Conservation (phyloP, 2,888 invertebrate species). For the Congeria kusceri region DNA sequence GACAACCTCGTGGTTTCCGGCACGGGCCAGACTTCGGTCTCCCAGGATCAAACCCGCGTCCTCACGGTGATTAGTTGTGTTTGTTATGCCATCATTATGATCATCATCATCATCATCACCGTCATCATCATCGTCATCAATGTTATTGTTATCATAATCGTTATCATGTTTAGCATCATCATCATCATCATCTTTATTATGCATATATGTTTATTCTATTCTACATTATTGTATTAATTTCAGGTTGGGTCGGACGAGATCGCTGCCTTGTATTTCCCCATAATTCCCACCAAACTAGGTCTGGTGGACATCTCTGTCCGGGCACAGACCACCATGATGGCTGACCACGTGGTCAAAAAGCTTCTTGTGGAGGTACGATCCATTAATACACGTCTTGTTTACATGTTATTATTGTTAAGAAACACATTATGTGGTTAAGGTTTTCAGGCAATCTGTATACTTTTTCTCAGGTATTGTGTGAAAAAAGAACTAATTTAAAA, state of each 20-base stretch:
- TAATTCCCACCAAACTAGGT: conserved; percentile 91
- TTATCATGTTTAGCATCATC: too few relatives aligned
- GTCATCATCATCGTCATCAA: too few relatives aligned
- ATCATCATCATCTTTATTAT: too few relatives aligned
- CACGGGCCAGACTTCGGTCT: background rate
- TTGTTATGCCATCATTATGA: background rate
- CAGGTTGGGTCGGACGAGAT: conserved; percentile 88
- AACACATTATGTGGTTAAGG: too few relatives aligned
- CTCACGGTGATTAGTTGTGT: conserved; percentile 34
- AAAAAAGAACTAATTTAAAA: too few relatives aligned
- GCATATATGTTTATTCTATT: too few relatives aligned
- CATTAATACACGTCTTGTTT: background rate
- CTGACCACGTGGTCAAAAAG: conserved; percentile 91
- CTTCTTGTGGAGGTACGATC: conserved; percentile 89
- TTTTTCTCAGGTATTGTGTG: background rate
- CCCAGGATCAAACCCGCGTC: conserved; percentile 15
- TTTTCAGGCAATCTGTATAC: too few relatives aligned
- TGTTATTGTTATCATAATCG: too few relatives aligned
- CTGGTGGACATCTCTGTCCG: conserved; percentile 90
- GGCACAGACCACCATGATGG: conserved; percentile 90
- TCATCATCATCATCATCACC: too few relatives aligned
- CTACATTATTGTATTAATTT: background rate
- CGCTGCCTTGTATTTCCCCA: conserved; percentile 93
- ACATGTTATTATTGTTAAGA: too few relatives aligned
- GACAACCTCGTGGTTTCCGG: conserved; percentile 38